Evolutionary conservation across 2,797 vertebrate genomes (phyloP).

Genomic region (Zenarchopterus dispar): DNA sequence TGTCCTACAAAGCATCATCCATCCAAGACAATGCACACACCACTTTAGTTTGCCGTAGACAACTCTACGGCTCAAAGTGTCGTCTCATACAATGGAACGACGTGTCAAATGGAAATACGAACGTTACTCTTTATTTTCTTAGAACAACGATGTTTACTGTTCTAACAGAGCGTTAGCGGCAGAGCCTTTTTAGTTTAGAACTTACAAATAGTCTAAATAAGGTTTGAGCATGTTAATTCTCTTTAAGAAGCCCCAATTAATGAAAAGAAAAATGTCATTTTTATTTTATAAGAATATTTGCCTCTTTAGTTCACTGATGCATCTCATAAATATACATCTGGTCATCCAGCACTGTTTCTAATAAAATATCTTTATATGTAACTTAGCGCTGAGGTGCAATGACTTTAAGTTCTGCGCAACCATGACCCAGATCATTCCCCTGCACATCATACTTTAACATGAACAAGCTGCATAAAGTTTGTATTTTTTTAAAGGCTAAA

Average conservation of each 20-base stretch:
- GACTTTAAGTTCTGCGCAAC: too few relatives aligned
- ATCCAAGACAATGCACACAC: constrained; percentile 69
- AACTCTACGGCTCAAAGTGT: constrained; percentile 64
- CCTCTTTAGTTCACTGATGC: neutral
- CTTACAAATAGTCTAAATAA: constrained; percentile 2
- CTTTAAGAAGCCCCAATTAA: neutral
- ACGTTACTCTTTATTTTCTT: constrained; percentile 60
- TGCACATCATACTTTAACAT: too few relatives aligned
- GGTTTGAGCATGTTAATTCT: constrained; percentile 15
- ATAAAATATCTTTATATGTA: too few relatives aligned
- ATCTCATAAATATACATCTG: neutral
- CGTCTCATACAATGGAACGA: constrained; percentile 51
- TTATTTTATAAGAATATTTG: neutral
- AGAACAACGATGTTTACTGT: constrained; percentile 60
- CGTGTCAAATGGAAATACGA: constrained; percentile 60
- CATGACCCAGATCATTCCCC: too few relatives aligned
- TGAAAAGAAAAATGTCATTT: constrained; percentile 19
- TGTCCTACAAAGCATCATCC: constrained; percentile 76
- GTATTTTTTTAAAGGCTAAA: too few relatives aligned
- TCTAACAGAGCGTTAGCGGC: constrained; percentile 44
- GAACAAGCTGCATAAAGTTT: too few relatives aligned
- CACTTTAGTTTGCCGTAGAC: constrained; percentile 63
- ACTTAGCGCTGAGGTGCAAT: too few relatives aligned
- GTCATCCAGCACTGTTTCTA: neutral
- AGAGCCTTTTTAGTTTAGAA: constrained; percentile 31